Evolutionary conservation across 2,113 vertebrate genomes (phyloP), one percentile per base, ranked within the genome.

Genomic region (Regulus satrapa): DNA sequence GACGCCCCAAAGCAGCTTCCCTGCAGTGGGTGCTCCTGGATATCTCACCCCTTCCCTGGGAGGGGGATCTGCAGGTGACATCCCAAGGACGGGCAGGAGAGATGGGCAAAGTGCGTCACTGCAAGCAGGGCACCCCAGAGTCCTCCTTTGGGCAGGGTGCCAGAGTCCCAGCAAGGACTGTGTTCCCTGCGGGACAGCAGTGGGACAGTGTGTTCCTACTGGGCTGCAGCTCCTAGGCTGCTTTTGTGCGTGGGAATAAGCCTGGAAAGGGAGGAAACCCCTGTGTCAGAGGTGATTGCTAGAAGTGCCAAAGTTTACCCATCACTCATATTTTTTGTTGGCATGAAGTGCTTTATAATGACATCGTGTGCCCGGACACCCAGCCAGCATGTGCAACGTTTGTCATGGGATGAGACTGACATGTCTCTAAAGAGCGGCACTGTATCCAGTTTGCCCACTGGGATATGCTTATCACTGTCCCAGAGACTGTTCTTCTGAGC

Each of bases 201-300:
- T 12, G 36, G 23, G 45, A 46, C 4, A 0, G 9, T 34, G 18
- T 43, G 31, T 36, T 54, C 34, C 29, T 5, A 18, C 69, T 18
- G n/a, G 36, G 29, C 74, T 49, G 51, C 34, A 73, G n/a, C 18
- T 41, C 29, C 38, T 6, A 13, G 34, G 36, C 55, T 71, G 59
- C 29, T 34, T 55, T 45, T 3, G 0, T 43, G 31, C 8, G 29
- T 72, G n/a, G 49, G 40, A 86, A 11, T 10, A 28, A 32, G 18
- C 31, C 24, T 19, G 18, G 58, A 41, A 31, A 52, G 14, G 49
- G 29, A 59, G 59, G 24, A 31, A 34, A 48, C 21, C 11, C 10
- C 18, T 6, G 3, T 2, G 3, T 77, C 3, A 0, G 52, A 48
- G 25, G 21, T 1, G 2, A 40, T 36, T 49, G 49, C 56, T 67